A percentile compares a stretch with the other conserved stretches of the same genome.
Evolutionary conservation across 2,888 invertebrate genomes (phyloP).

Genomic region (Chorisops tibialis): DNA sequence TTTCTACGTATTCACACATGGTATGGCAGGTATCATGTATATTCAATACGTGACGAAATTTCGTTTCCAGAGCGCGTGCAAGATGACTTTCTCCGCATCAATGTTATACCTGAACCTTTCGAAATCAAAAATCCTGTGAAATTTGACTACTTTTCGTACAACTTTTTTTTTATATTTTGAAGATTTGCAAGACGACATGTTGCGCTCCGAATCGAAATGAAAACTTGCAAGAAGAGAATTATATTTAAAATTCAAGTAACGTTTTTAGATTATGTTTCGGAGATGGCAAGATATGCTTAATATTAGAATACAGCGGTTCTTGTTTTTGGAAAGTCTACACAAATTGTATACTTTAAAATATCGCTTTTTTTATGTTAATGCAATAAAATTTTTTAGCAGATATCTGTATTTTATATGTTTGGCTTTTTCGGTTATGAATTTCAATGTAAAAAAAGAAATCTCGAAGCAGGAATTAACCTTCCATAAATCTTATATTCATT

Average conservation of each 20-base stretch:
- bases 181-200: slow-evolving; percentile 8
- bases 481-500: too few relatives aligned
- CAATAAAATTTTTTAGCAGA: too few relatives aligned
- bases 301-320: neutral
- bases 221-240: slow-evolving; percentile 2
- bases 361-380: too few relatives aligned
- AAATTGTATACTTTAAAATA: too few relatives aligned
- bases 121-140: slow-evolving; percentile 1
- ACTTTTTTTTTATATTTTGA: neutral
- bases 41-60: slow-evolving; percentile 13
- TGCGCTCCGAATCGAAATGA: slow-evolving; percentile 2
- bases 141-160: slow-evolving; percentile 13
- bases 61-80: slow-evolving; percentile 16
- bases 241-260: slow-evolving; percentile 21
- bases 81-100: slow-evolving; percentile 11
- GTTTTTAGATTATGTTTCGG: slow-evolving; percentile 16
- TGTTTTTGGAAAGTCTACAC: slow-evolving; percentile 14
- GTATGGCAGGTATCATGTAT: neutral
- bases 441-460: too few relatives aligned
- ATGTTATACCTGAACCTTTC: neutral
- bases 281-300: neutral
- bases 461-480: too few relatives aligned
- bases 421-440: too few relatives aligned
- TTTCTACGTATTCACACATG: neutral
- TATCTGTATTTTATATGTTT: too few relatives aligned